Evolutionary conservation across 2,888 invertebrate genomes (phyloP).

Genomic region (Eudemis profundana): DNA sequence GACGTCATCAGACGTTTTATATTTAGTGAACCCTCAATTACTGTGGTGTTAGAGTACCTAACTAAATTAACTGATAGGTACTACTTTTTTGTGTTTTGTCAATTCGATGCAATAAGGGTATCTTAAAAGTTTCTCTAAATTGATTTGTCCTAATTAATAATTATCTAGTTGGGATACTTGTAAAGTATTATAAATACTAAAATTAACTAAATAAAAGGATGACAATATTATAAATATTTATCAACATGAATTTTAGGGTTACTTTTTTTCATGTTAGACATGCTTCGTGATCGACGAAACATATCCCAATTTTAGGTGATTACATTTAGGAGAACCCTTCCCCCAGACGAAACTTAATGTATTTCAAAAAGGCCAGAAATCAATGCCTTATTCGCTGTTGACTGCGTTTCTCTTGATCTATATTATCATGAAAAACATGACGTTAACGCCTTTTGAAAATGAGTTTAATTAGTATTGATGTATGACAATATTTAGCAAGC

Average conservation of each 20-base stretch:
- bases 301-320: conserved; percentile 66
- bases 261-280: conserved; percentile 74
- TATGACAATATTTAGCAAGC: no score
- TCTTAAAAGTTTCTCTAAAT: conserved; percentile 59
- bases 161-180: conserved; percentile 72
- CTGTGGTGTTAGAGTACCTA: conserved; percentile 23
- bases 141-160: conserved; percentile 63
- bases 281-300: conserved; percentile 71
- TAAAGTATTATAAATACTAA: conserved; percentile 77
- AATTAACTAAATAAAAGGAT: conserved; percentile 75
- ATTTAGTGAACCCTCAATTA: conserved; percentile 13
- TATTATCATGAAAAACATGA: no score
- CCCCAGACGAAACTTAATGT: conserved; percentile 47
- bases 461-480: no score
- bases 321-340: conserved; percentile 60
- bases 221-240: conserved; percentile 83
- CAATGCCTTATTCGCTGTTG: background rate
- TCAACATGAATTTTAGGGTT: conserved; percentile 77
- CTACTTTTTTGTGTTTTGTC: conserved; percentile 12
- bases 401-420: no score
- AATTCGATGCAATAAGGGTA: conserved; percentile 28
- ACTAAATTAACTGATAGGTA: background rate
- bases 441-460: no score
- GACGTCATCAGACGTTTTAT: conserved; percentile 12
- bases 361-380: background rate